Base-by-base conservation (phyloP, 2,797 vertebrate genomes). In the Xyrichtys novacula region DNA sequence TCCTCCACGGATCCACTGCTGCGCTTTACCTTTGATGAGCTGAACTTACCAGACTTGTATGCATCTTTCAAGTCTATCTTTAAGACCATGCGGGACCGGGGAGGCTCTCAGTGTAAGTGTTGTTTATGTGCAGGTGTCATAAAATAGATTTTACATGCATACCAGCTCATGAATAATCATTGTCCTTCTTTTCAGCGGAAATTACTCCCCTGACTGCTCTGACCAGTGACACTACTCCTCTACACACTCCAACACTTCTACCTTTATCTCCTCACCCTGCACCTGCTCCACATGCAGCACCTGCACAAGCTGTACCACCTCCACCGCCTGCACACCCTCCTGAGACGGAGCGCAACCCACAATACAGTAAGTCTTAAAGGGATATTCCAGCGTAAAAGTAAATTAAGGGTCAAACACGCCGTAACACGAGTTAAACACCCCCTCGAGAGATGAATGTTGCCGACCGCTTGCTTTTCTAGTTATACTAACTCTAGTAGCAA, bases 61-160 rank as follows among this genome's bases (percentile, higher is more conserved):
- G 95, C 95, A 55, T 99, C 98, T 67, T 99, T 99, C 92, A 96
- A 97, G 81, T 98, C 96, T 57, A 95, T 99, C 62, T 95, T 95
- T 91, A 96, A 94, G 90, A 97, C 96, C 12, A 95, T 99, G 95
- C 94, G 96, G 68, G 97, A 97, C 89, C 94, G 96, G 76, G 96
- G 96, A 40, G 93, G 95, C 64, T 94, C 94, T 1, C 92, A 94
- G 65, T 91, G 44, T 49, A 16, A 49, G 47, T 49, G 25, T 6
- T 23, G 23, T 23, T 25, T 23, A 1, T 25, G 22, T 46, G 42
- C 1, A 9, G 11, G 11, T 23, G 20, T 1, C 10, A 14, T 1
- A 36, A 44, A 42, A 6, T 2, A 12, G 7, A 32, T 32, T 10
- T 32, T 32, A 16, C 10, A 39, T 11, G 22, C 9, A 53, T 25